Evolutionary conservation across 92 coral and sea anemone species (phyloP), one percentile per base, ranked within the genome.

Genomic region (Porites rus): DNA sequence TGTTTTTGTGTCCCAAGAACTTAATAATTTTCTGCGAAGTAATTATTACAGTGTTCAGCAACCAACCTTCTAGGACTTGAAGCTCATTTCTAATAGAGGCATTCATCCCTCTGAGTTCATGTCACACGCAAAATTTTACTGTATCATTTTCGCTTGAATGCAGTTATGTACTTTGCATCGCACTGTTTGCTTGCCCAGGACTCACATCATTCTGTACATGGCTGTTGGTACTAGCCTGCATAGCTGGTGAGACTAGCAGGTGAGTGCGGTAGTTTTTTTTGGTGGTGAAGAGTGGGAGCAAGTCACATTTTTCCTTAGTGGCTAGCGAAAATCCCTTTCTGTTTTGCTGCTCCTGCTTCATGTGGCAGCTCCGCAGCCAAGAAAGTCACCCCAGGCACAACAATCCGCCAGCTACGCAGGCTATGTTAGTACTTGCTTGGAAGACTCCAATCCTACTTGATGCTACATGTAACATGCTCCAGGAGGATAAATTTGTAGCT

Each of bases 401-500:
- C 46, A 38, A 38, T 38, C 46, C 0, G 6, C 46, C 6, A 38
- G 46, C 46, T 38, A 38, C 46, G 46, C 46, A 38, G 46, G 46
- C 6, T 38, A 38, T 38, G 46, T 38, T 38, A 6, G 46, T 38
- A 38, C 7, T 38, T 38, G 46, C 46, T 38, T 6, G 0, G 5
- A 38, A 3, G 46, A 38, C 46, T 38, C 46, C 46, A 38, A 38
- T 38, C 7, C 46, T 38, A 38, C 46, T 38, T 38, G 46, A 38
- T 38, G 46, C 46, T 38, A 38, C 46, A 38, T 38, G 0, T 38
- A 38, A 38, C 46, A 38, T 38, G 5, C 46, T 38, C 0, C 46
- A 38, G 46, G 46, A 38, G 0, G 46, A 65, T 68, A 81, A 38
- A 91, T 17, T 70, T 87, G 67, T 7, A 91, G 81, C 60, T 74